Conservation (phyloP, 2,113 vertebrate species). For the Eudyptes chrysolophus region DNA sequence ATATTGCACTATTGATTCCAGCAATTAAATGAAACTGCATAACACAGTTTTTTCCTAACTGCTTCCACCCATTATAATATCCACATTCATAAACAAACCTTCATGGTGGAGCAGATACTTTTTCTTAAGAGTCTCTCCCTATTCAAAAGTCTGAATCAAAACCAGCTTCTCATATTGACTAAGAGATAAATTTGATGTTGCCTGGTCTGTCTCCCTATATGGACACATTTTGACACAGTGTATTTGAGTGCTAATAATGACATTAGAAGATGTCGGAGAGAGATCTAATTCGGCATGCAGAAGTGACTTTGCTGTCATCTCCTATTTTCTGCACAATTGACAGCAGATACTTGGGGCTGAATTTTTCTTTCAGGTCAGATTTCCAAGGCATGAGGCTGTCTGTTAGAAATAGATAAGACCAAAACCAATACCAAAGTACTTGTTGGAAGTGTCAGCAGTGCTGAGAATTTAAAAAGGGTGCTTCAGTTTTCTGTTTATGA, state of each 20-base stretch:
- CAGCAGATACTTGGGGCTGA: slow-evolving; percentile 81
- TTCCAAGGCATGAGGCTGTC: slow-evolving; percentile 77
- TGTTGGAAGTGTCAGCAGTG: slow-evolving; percentile 75
- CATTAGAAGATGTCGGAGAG: slow-evolving; percentile 82
- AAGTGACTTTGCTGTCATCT: slow-evolving; percentile 83
- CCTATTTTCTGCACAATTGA: slow-evolving; percentile 84
- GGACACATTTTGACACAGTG: slow-evolving; percentile 80
- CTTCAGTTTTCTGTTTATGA: slow-evolving; percentile 73
- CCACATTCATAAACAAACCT: slow-evolving; percentile 1
- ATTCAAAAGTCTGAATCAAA: slow-evolving; percentile 62
- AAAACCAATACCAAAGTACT: slow-evolving; percentile 70
- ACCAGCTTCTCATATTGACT: slow-evolving; percentile 72
- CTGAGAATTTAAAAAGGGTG: slow-evolving; percentile 72
- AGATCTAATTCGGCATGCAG: slow-evolving; percentile 84
- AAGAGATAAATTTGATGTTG: slow-evolving; percentile 66
- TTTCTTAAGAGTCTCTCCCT: neutral
- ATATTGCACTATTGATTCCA: neutral
- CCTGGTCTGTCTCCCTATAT: slow-evolving; percentile 70
- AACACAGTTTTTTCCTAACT: neutral
- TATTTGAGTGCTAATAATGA: slow-evolving; percentile 87
- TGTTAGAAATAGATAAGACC: slow-evolving; percentile 82
- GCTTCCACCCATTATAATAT: neutral
- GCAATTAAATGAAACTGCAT: neutral
- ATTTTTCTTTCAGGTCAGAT: slow-evolving; percentile 83
- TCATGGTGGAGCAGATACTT: neutral